Evolutionary conservation across 2,888 invertebrate species (phyloP), one percentile per base, ranked within the genome.

Genomic region (Hyles lineata): DNA sequence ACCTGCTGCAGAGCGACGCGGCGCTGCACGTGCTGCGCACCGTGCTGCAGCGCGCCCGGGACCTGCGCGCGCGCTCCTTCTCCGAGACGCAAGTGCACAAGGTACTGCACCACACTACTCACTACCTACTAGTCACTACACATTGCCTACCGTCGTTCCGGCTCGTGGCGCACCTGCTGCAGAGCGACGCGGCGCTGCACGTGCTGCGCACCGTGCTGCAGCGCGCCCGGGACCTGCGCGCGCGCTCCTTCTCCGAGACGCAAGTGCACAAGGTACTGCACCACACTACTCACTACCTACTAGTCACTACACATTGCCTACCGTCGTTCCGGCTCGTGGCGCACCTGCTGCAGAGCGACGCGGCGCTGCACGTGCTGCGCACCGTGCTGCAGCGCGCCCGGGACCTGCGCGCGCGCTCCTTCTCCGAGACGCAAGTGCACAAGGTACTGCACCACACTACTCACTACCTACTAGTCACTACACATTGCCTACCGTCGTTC

Each of bases 1-100:
- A 98, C 89, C 91, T 99, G 73, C 93, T 99, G 75, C 98, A 98
- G 86, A 97, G 98, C 85, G 98, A 98, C 87, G 97, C 99, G 15
- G 67, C 67, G 67, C 50, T 67, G 50, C 67, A 67, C 83, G 96
- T 99, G 55, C 96, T 99, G 89, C 95, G 96, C 73, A 96, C 96
- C 2, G 96, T 99, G 23, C 93, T 99, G 63, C 95, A 96, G 78
- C 96, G 98, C 70, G 97, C 97, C 7, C 86, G 96, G 0, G 97
- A 98, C 88, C 91, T 97, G 59, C 94, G 96, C 70, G 96, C 97
- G 0, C 92, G 97, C 70, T 97, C 96, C 81, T 98, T 98, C 93
- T 98, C 98, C 0, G 99, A 99, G 89, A 96, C 97, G 59, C 99
- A 99, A 90, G 95, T 99, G 71, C 98, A 99, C 83, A 98, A 98